Conservation (phyloP, 2,113 vertebrate species). For the Triplophysa rosa region DNA sequence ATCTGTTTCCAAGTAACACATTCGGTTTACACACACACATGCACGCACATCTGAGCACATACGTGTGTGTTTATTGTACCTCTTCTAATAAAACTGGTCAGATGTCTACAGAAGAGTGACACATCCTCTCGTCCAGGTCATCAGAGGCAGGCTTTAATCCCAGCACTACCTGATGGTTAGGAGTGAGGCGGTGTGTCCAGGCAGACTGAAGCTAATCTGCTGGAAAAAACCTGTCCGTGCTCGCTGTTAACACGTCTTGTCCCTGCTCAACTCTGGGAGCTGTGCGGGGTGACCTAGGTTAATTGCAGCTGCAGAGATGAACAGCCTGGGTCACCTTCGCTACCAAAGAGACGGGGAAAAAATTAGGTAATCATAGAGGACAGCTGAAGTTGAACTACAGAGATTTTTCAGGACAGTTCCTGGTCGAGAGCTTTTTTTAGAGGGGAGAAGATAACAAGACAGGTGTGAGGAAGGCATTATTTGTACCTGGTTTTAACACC, state of each 20-base stretch:
- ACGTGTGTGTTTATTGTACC: background rate
- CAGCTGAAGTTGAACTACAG: slow-evolving; percentile 53
- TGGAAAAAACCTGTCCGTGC: slow-evolving; percentile 39
- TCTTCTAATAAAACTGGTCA: background rate
- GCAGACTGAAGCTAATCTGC: slow-evolving; percentile 40
- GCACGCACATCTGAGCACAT: background rate
- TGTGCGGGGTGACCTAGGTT: slow-evolving; percentile 63
- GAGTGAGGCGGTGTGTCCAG: slow-evolving; percentile 30
- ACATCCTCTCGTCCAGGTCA: background rate
- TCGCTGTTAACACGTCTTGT: slow-evolving; percentile 46
- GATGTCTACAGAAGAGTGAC: background rate
- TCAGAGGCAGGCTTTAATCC: slow-evolving; percentile 13
- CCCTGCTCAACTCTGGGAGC: slow-evolving; percentile 48
- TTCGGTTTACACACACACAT: slow-evolving; percentile 22
- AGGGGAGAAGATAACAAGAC: slow-evolving; percentile 28
- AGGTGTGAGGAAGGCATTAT: background rate
- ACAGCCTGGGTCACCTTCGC: slow-evolving; percentile 65
- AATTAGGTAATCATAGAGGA: slow-evolving; percentile 59
- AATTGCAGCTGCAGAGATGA: slow-evolving; percentile 73
- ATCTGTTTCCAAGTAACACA: slow-evolving; percentile 11
- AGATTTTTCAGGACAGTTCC: slow-evolving; percentile 53
- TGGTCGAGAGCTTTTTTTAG: slow-evolving; percentile 40
- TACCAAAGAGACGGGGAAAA: slow-evolving; percentile 42
- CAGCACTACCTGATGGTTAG: slow-evolving; percentile 19
- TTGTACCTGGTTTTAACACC: slow-evolving; percentile 5